Conservation (phyloP, 2,113 vertebrate species). For the Planiliza haematocheilus region DNA sequence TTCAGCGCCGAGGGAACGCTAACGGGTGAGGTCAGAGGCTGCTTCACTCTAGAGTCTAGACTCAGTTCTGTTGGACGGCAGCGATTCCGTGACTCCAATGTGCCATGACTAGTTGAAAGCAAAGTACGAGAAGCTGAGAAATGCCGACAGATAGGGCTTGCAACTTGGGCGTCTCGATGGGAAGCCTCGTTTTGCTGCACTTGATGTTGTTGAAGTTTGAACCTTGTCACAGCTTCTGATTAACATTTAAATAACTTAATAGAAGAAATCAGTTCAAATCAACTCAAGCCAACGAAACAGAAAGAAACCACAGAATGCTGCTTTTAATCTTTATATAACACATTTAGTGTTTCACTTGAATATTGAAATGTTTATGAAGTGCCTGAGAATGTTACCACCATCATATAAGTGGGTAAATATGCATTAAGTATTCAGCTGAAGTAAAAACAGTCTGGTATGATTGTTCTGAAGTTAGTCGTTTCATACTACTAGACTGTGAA, state of each 20-base stretch:
- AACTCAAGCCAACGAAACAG: background rate
- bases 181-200: background rate
- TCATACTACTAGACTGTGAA: too few relatives aligned
- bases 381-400: background rate
- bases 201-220: constrained; percentile 15
- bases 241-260: constrained; percentile 13
- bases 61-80: constrained; percentile 37
- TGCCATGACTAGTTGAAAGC: constrained; percentile 35
- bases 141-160: background rate
- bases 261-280: constrained; percentile 14
- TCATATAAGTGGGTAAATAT: too few relatives aligned
- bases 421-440: too few relatives aligned
- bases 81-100: constrained; percentile 52
- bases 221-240: background rate
- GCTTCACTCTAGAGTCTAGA: constrained; percentile 51
- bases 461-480: too few relatives aligned
- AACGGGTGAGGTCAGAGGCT: constrained; percentile 45
- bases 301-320: background rate
- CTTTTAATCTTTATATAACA: background rate
- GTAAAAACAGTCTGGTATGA: too few relatives aligned
- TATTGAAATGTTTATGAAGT: background rate
- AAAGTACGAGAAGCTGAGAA: constrained; percentile 27
- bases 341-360: background rate
- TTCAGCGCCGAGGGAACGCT: constrained; percentile 43
- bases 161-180: too few relatives aligned